Evolutionary conservation across 2,113 vertebrate genomes (phyloP), one percentile per base, ranked within the genome.

Genomic region (Aviceda subcristata): DNA sequence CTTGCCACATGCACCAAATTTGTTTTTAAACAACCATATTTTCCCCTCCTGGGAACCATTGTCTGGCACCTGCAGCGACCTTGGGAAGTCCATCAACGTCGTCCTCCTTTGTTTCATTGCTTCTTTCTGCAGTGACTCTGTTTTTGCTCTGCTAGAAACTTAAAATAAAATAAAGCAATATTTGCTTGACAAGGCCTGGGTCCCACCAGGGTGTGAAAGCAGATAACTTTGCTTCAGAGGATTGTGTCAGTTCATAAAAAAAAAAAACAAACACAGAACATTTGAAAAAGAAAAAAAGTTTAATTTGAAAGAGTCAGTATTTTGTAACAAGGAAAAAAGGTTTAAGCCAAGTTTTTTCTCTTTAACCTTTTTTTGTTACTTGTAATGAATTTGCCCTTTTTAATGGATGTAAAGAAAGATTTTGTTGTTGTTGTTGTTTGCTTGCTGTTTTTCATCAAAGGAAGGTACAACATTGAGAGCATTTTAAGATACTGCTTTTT

Each of bases 131-230:
- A 96, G 98, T 99, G 98, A 98, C 98, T 97, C 97, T 99, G 68
- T 97, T 99, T 95, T 97, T 99, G 98, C 98, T 99, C 97, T 99
- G 98, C 97, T 99, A 99, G 98, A 98, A 96, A 97, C 95, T 90
- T 88, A 8, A 88, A 77, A 91, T 41, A 93, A 71, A 89, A 85
- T 56, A 96, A 92, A 91, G 79, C 89, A 94, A 73, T 92, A 91
- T 98, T 96, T 97, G 96, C 98, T 98, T 97, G 93, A 68, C 85
- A 97, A 98, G 64, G 91, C 97, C 96, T 94, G 92, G 90, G 92
- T 97, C 43, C 92, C 93, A 43, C 85, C 69, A 55, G 90, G 96
- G 94, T 32, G 7, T 93, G 95, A 56, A 92, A 97, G 94, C 81
- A 89, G 94, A 97, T 96, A 94, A 91, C 80, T 86, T 74, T 95